A percentile compares a stretch with the other conserved stretches of the same genome.
These are phyloP conservation scores for Chlorocebus sabaeus DNA, from an alignment of 2,113 vertebrate genomes.

Conservation along the genomic window DNA sequence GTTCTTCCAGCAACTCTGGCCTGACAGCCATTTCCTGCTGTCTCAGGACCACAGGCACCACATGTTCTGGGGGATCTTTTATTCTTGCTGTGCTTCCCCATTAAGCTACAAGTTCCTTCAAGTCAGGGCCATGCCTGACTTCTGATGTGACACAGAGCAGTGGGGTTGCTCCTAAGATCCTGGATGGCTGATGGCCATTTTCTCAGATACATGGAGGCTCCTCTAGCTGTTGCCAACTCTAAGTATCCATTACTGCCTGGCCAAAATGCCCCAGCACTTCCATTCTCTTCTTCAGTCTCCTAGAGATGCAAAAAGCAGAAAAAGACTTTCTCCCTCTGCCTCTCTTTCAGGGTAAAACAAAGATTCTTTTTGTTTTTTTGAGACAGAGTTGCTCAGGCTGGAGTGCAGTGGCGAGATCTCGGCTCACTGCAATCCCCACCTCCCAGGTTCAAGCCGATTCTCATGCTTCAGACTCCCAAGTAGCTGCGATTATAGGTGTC, in stretches of 20 bases:
- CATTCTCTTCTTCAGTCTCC: background rate
- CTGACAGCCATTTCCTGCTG: background rate
- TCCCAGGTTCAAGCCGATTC: no score
- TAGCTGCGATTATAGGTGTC: no score
- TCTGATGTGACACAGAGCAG: background rate
- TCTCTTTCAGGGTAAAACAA: background rate
- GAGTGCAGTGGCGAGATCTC: no score
- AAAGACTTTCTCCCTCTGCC: background rate
- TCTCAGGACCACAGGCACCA: background rate
- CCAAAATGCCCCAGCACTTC: background rate
- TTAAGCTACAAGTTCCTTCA: background rate
- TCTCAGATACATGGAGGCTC: background rate
- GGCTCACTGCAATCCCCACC: no score
- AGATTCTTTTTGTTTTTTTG: background rate
- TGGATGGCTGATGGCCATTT: background rate
- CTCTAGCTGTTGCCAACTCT: background rate
- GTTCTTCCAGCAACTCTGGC: background rate
- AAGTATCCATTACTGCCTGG: background rate
- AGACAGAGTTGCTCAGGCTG: no score
- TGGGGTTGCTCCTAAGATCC: background rate
- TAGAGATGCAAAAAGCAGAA: background rate
- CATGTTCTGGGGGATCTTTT: background rate
- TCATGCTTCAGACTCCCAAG: no score
- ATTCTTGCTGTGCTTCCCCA: background rate
- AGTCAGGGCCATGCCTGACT: no score